Evolutionary conservation across 2,797 vertebrate species (phyloP), one percentile per base, ranked within the genome.

Genomic region (Pelobates cultripes): DNA sequence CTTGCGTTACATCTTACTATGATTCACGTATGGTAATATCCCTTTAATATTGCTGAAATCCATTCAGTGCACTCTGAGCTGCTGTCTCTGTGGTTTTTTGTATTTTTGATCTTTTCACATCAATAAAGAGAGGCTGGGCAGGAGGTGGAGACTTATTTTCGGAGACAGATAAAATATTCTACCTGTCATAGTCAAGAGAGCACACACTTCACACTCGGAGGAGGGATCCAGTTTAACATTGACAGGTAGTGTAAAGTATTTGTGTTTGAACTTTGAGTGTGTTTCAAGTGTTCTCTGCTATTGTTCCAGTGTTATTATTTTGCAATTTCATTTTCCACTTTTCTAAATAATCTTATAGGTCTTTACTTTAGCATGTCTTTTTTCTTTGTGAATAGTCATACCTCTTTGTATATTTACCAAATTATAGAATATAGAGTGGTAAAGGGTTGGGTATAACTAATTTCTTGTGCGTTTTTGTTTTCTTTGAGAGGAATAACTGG

Each of bases 51-150:
- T 64, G 61, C 17, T 64, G n/a, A 61, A 5, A 28, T 28, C 14
- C 57, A 1, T 61, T 61, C 57, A 61, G 47, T 6, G 47, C 47
- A 51, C 10, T 10, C 10, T 51, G 47, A 51, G 5, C 14, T 61
- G 17, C 28, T 64, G 4, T 64, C 53, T 28, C 28, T 61, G 76
- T 67, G 61, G 51, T 10, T 17, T 73, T 78, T 44, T 61, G 6
- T 55, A 2, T 43, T 7, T 12, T 42, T 47, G 47, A 43, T 69
- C 42, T 40, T 67, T 40, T 73, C 70, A 47, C 43, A 69, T 44
- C 67, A 78, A 77, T 73, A 41, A 68, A 51, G 51, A 69, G 55
- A 83, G 81, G 71, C 66, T 69, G 71, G 70, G n/a, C 70, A 71
- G 60, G 61, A 78, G 82, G 82, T 55, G 82, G 82, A 61, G 82